Evolutionary conservation across 2,888 invertebrate species (phyloP), one percentile per base, ranked within the genome.

Genomic region (Cosmorhoe ocellata): DNA sequence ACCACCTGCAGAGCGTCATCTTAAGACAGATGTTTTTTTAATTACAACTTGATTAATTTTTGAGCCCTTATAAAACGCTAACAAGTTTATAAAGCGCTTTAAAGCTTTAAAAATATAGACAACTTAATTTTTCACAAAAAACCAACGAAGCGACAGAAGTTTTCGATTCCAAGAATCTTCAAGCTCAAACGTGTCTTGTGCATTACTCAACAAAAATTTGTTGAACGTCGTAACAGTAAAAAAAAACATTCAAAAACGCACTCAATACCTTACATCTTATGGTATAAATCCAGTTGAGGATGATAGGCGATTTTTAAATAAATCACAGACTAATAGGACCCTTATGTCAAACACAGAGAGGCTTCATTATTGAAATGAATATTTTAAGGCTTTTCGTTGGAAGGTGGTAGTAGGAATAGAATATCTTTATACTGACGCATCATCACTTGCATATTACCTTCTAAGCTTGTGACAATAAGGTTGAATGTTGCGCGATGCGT

Each of bases 181-280:
- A 66, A 77, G 76, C 76, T 71, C 59, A 63, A 77, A 84, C 79
- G 77, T 74, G 77, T 74, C 79, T 81, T 82, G 71, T 81, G 78
- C 82, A 81, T 79, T 80, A 77, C 67, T 64, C 56, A 53, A 31
- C 39, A 50, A 38, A 49, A 38, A 32, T 9, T 8, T 22, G 14
- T 14, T 14, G 10, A 51, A 47, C 28, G 39, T 9, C 44, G 1
- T 53, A 31, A 36, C 34, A 18, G 3, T 31, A 18, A 14, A 22
- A 38, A 33, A 24, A 18, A 10, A 3, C 13, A 50, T 48, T 36
- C 33, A 8, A 69, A 61, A 61, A 37, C 51, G 31, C 33, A 53
- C 64, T 58, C 59, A 59, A 56, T 1, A 0, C 0, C 0, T 2
- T 10, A 36, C 2, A 6, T 0, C 0, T 36, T 59, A 65, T 45